Evolutionary conservation across 2,113 vertebrate genomes (phyloP).

Genomic region (Fukomys damarensis): DNA sequence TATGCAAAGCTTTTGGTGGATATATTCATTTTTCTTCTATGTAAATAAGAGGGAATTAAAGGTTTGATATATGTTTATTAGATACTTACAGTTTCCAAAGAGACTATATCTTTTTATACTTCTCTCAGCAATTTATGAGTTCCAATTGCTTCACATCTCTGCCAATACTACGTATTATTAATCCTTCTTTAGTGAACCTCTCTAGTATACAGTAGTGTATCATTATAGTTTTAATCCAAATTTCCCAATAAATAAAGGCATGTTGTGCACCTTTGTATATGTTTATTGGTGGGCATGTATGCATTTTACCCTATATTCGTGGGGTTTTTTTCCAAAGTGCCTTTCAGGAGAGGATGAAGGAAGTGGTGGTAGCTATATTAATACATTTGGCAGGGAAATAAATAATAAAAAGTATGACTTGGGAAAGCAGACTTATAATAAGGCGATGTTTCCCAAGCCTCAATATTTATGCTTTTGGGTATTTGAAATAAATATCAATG

Average conservation of each 20-base stretch:
- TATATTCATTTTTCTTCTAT: constrained; percentile 6
- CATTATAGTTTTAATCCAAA: constrained; percentile 22
- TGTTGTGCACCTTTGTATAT: background rate
- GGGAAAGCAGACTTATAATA: constrained; percentile 36
- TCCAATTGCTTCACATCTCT: background rate
- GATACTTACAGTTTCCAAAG: background rate
- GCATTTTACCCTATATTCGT: background rate
- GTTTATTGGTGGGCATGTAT: background rate
- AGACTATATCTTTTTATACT: constrained; percentile 4
- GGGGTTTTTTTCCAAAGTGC: constrained; percentile 2
- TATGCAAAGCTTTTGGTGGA: constrained; percentile 29
- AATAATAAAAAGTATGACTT: background rate
- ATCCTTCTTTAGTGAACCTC: background rate
- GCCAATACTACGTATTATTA: constrained; percentile 1
- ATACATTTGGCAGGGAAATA: background rate
- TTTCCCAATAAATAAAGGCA: background rate
- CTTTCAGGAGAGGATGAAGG: background rate
- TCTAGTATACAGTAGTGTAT: background rate
- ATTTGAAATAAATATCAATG: constrained; percentile 43
- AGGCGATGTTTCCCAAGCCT: background rate
- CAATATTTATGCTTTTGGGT: background rate
- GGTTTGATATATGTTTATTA: background rate
- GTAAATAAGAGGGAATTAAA: constrained; percentile 15
- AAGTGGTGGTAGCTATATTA: background rate
- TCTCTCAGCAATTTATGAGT: background rate